Percentiles rank a stretch among this genome's conserved stretches.
Evolutionary conservation across 2,797 vertebrate species (phyloP).

Genomic region (Sphaeramia orbicularis): DNA sequence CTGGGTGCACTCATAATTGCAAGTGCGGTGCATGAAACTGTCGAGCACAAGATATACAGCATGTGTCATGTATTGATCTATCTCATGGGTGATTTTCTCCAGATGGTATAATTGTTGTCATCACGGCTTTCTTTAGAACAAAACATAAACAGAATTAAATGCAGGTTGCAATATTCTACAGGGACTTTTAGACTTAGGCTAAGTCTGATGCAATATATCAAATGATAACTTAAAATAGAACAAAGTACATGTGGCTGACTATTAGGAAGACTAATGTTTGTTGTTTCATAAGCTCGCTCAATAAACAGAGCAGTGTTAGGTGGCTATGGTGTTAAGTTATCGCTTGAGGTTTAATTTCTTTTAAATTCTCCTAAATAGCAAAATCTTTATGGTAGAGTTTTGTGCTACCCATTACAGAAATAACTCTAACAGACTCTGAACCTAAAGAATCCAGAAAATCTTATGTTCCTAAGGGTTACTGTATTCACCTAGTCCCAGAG

Average conservation of each 20-base stretch:
- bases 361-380: too few species aligned
- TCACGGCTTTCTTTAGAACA: not conserved
- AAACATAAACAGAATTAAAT: not conserved
- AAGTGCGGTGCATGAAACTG: constrained; percentile 6
- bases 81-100: not conserved
- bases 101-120: constrained; percentile 8
- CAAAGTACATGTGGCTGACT: not conserved
- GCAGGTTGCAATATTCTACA: too few species aligned
- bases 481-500: too few species aligned
- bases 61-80: constrained; percentile 34
- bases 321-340: constrained; percentile 10
- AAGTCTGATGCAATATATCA: too few species aligned
- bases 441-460: too few species aligned
- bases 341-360: too few species aligned
- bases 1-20: constrained; percentile 30
- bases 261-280: constrained; percentile 2
- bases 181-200: too few species aligned
- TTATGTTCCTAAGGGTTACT: too few species aligned
- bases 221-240: too few species aligned
- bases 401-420: too few species aligned
- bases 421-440: too few species aligned
- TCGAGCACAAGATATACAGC: constrained; percentile 18
- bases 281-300: not conserved
- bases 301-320: constrained; percentile 20
- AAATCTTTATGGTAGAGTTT: too few species aligned